Evolutionary conservation across 1,140 invertebrate genomes (phyloP), one percentile per base, ranked within the genome.

Genomic region (Conus ventricosus): DNA sequence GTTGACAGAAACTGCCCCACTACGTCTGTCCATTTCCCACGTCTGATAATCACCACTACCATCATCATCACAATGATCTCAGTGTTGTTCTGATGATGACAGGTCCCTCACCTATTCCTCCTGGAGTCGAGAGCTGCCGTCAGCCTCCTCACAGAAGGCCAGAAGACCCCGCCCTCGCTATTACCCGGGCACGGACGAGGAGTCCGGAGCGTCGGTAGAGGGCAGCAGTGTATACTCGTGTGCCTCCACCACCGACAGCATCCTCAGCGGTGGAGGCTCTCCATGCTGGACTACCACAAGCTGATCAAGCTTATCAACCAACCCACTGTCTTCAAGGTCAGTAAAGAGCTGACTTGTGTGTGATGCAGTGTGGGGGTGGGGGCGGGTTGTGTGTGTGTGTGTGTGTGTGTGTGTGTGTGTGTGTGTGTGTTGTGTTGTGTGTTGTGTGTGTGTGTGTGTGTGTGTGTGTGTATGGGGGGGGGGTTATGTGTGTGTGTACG

Each of bases 301-400:
- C 78, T 92, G 17, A 88, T 90, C 60, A 88, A 87, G 81, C 88
- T 92, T 23, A 87, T 92, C 20, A 92, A 92, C 78, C 90, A 91
- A 57, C 91, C 92, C 10, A 84, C 91, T 27, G 88, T 89, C 25
- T 91, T 89, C 84, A 91, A 90, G 92, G 92, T 92, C 88, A 86
- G 90, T 54, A 20, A 63, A 63, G 1, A 63, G 60, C 17, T 11
- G 10, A 4, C 60, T 11, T 20, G 60, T 63, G 17, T 63, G 60
- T 63, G 60, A 63, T 63, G 60, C 17, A 20, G 17, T 63, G 4
- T 63, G 60, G 60, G 60, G 39, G 39, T 0, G 39, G 39, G 39
- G 57, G 15, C 1, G 15, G 57, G 15, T 1, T 60, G 57, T 60
- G 57, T 60, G 57, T 60, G 57, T 60, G 57, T 60, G 57, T 60